Evolutionary conservation across 2,113 vertebrate species (phyloP).

Genomic region (Mola mola): DNA sequence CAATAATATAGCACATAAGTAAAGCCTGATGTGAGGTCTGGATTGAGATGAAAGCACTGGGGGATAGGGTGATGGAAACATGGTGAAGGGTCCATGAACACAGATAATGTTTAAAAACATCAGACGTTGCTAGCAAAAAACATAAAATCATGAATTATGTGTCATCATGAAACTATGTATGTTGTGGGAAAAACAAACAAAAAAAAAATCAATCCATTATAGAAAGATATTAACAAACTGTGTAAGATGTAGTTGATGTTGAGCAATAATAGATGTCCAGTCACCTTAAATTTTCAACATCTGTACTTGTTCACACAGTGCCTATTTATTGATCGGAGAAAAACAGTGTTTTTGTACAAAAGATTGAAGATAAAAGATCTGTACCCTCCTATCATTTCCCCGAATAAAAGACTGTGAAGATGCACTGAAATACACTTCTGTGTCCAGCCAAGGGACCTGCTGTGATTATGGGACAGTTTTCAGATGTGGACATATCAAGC

Average conservation of each 20-base stretch:
- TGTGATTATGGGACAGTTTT: not conserved
- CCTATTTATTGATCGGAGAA: not conserved
- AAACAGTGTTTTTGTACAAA: not conserved
- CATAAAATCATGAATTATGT: no score
- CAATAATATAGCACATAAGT: no score
- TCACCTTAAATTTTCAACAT: not conserved
- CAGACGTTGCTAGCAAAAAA: no score
- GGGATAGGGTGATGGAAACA: no score
- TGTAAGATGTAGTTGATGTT: not conserved
- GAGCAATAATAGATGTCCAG: not conserved
- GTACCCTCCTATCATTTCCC: not conserved
- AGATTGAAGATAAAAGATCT: not conserved
- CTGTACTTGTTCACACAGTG: not conserved
- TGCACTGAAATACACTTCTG: constrained; percentile 2
- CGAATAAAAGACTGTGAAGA: not conserved
- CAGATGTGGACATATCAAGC: constrained; percentile 13
- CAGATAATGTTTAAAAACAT: not conserved
- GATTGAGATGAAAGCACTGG: no score
- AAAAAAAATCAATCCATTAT: not conserved
- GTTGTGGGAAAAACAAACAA: not conserved
- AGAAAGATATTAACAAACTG: not conserved
- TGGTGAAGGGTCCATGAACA: not conserved
- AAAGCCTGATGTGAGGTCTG: no score
- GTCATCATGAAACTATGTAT: no score
- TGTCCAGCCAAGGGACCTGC: constrained; percentile 3